Evolutionary conservation across 2,797 vertebrate genomes (phyloP).

Genomic region (Luscinia luscinia): DNA sequence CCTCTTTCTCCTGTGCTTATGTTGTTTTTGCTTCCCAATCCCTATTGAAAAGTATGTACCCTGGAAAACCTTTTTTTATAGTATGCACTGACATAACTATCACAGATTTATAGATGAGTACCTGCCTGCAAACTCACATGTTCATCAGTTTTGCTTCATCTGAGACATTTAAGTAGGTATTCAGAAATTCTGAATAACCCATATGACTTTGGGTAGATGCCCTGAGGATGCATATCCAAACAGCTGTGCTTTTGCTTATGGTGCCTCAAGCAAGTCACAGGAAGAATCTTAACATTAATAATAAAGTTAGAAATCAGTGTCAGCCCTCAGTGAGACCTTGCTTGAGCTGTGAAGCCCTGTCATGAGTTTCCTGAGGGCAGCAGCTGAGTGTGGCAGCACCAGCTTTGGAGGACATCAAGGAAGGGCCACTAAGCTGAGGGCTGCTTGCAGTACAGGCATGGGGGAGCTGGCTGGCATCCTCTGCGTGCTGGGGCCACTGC

Average conservation of each 20-base stretch:
- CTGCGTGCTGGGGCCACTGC: accelerated
- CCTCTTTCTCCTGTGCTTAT: background rate
- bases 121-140: background rate
- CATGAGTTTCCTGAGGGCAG: background rate
- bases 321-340: background rate
- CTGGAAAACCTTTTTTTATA: background rate
- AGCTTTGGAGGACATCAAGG: accelerated
- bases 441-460: background rate
- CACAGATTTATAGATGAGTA: background rate
- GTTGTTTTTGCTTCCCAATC: background rate
- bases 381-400: accelerated
- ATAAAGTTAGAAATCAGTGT: background rate
- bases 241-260: background rate
- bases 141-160: background rate
- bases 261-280: background rate
- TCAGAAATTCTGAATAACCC: background rate
- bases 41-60: background rate
- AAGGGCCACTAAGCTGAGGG: background rate
- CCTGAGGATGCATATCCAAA: background rate
- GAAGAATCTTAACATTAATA: background rate
- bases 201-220: background rate
- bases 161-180: background rate
- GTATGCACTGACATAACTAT: background rate
- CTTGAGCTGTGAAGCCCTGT: background rate
- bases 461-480: background rate